Base-by-base conservation (phyloP, 2,888 invertebrate species). In the Galeruca laticollis region DNA sequence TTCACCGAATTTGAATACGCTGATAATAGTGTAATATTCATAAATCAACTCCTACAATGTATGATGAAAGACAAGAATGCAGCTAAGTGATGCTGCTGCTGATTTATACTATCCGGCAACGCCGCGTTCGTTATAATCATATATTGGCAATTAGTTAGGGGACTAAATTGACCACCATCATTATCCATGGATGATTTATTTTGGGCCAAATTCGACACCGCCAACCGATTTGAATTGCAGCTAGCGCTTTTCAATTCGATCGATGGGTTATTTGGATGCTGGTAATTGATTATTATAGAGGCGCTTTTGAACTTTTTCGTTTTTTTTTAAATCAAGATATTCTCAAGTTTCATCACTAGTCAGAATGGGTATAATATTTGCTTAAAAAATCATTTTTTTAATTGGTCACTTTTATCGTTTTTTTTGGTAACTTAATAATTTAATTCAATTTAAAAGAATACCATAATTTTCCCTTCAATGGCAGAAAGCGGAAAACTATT, bases 91-190 rank as follows among this genome's bases (percentile, higher is more conserved):
- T 52, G 35, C 63, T 51, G 63, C 75, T 73, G 79, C 83, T 83
- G 82, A 84, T 84, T 81, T 83, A 84, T 82, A 10, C 9, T 8
- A 57, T 78, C 78, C 78, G 78, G 79, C 77, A 80, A 77, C 80
- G 81, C 78, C 76, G 73, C 80, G 84, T 84, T 84, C 82, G 84
- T 83, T 84, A 84, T 85, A 85, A 85, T 85, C 84, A 83, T 84
- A 84, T 85, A 85, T 84, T 84, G 84, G 83, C 85, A 84, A 85
- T 85, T 85, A 85, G 84, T 84, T 84, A 82, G 84, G 82, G 83
- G 83, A 83, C 84, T 83, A 84, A 85, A 84, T 84, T 84, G 85
- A 85, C 85, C 85, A 82, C 82, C 84, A 81, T 84, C 84, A 84
- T 85, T 84, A 84, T 84, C 82, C 83, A 83, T 83, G 83, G 84